Percentiles rank a stretch among this genome's conserved stretches.
phyloP scores from a whole-genome alignment of 2,113 vertebrate species.

The Hippocampus guttulatus region DNA sequence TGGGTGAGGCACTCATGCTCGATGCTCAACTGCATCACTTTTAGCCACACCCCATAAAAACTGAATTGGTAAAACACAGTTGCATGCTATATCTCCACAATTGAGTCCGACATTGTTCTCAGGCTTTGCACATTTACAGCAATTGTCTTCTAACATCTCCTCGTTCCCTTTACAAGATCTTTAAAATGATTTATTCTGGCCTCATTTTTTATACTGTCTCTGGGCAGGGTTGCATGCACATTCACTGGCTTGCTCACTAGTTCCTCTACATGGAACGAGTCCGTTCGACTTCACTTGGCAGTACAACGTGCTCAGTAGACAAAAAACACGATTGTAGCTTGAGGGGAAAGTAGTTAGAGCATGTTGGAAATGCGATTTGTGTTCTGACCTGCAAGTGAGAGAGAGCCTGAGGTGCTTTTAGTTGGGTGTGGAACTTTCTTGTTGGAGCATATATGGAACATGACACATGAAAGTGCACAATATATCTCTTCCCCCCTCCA shows the following conservation, averaged over 20 bases:
- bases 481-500: no score
- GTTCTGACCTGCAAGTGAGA: slow-evolving; percentile 7
- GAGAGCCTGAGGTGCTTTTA: slow-evolving; percentile 1
- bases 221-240: neutral
- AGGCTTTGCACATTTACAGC: neutral
- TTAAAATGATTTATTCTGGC: neutral
- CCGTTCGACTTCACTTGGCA: slow-evolving; percentile 6
- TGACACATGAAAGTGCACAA: neutral
- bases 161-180: no score
- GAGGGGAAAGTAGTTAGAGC: neutral
- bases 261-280: slow-evolving; percentile 1
- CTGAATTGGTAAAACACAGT: no score
- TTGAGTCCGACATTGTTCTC: no score
- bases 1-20: no score
- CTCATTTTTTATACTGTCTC: neutral
- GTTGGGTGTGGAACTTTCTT: slow-evolving; percentile 20
- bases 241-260: neutral
- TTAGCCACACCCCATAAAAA: no score
- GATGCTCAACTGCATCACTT: no score
- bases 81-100: no score
- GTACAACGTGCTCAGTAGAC: slow-evolving; percentile 14
- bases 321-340: neutral
- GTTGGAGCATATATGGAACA: neutral
- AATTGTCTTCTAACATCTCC: no score
- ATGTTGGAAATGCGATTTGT: slow-evolving; percentile 15